These are phyloP conservation scores for Pampusana beccarii DNA, from an alignment of 2,113 vertebrate species.

Conservation along the genomic window DNA sequence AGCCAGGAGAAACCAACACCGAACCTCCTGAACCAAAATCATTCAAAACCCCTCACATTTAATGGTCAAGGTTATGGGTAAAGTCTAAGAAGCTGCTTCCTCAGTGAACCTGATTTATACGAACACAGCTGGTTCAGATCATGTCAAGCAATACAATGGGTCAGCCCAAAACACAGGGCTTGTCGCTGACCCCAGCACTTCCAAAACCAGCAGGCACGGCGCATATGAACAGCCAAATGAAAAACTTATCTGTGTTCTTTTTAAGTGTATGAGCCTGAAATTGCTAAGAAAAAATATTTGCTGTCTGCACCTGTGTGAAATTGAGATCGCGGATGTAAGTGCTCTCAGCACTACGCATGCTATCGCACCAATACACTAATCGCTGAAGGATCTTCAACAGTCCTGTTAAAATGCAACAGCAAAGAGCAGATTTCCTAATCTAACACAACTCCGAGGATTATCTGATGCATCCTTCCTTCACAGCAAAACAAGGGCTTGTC, in stretches of 20 bases:
- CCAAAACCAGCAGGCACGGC: neutral
- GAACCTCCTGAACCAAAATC: neutral
- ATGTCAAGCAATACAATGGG: neutral
- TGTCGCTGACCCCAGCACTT: neutral
- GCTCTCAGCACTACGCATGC: neutral
- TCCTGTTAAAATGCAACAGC: neutral
- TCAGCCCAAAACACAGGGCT: neutral
- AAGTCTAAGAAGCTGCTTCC: neutral
- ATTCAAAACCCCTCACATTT: neutral
- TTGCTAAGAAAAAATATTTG: conserved; percentile 31
- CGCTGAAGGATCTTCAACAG: neutral
- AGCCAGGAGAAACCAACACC: neutral
- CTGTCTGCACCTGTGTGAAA: conserved; percentile 42
- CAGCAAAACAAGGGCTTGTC: neutral
- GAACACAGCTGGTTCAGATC: neutral
- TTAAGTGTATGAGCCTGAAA: neutral
- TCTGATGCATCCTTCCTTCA: neutral
- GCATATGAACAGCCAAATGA: neutral
- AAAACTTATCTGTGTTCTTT: fast-evolving
- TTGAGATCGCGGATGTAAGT: neutral
- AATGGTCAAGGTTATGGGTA: neutral
- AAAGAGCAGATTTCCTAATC: neutral
- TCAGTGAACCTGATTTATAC: neutral
- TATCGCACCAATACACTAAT: neutral
- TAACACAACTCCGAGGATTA: neutral